A percentile compares a stretch with the other conserved stretches of the same genome.
phyloP scores from a whole-genome alignment of 2,797 vertebrate species.

The Poecilia picta region DNA sequence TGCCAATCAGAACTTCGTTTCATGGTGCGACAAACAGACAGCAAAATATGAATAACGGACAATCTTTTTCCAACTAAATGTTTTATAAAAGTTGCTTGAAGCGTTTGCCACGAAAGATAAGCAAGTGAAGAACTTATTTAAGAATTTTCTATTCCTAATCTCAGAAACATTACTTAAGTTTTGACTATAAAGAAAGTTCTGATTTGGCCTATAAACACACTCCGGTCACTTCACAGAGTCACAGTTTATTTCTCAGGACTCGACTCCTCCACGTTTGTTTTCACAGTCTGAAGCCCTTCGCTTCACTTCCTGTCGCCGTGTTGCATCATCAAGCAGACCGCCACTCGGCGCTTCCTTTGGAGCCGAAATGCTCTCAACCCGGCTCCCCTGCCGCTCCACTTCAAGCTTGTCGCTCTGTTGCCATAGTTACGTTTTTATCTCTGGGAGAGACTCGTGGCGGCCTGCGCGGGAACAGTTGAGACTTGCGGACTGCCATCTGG shows the following conservation, averaged over 20 bases:
- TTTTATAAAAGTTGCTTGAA: background rate
- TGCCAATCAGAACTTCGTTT: background rate
- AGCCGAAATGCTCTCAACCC: conserved; percentile 61
- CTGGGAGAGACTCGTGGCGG: conserved; percentile 47
- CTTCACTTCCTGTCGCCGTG: conserved; percentile 32
- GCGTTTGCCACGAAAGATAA: background rate
- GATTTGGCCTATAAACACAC: background rate
- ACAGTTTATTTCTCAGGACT: background rate
- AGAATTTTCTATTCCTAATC: background rate
- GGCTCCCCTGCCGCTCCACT: conserved; percentile 59
- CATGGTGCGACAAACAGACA: background rate
- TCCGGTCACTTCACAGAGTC: background rate
- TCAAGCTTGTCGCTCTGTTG: conserved; percentile 68
- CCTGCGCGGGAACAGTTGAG: conserved; percentile 43
- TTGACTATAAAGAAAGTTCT: background rate
- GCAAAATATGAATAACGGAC: background rate
- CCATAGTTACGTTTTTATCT: conserved; percentile 72
- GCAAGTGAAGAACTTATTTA: background rate
- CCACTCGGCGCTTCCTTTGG: conserved; percentile 29
- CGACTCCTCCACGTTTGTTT: background rate
- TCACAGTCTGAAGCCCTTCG: conserved; percentile 20
- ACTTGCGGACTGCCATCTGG: conserved; percentile 54
- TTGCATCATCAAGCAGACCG: conserved; percentile 44
- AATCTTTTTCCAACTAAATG: background rate
- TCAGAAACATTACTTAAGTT: too few species aligned